Percentiles rank a stretch among this genome's conserved stretches.
Conservation (phyloP, 2,888 invertebrate genomes). For the Rhagium mordax region DNA sequence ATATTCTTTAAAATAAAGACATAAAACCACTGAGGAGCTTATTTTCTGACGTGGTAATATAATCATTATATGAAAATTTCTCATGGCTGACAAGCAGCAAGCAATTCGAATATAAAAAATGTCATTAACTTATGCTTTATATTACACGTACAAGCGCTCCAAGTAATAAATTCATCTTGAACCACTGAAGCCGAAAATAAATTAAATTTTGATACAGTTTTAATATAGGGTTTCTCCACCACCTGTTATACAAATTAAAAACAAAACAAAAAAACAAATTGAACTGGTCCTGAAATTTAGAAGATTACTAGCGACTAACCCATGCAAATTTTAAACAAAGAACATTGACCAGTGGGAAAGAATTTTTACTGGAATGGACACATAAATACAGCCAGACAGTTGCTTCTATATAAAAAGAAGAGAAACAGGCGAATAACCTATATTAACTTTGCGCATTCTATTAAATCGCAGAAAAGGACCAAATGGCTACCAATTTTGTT, state of each 20-base stretch:
- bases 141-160: constrained; percentile 38
- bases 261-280: constrained; percentile 37
- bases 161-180: constrained; percentile 48
- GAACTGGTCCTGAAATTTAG: constrained; percentile 25
- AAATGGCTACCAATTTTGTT: neutral
- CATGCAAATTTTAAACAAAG: constrained; percentile 41
- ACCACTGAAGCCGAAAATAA: constrained; percentile 54
- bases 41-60: constrained; percentile 34
- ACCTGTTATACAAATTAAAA: constrained; percentile 58
- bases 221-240: constrained; percentile 66
- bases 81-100: constrained; percentile 27
- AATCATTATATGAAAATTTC: constrained; percentile 39
- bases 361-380: constrained; percentile 26
- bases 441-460: neutral
- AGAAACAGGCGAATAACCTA: constrained; percentile 12
- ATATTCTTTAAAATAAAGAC: constrained; percentile 25
- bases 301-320: constrained; percentile 14
- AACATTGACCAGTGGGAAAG: constrained; percentile 15
- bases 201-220: constrained; percentile 66
- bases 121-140: constrained; percentile 43
- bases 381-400: constrained; percentile 12
- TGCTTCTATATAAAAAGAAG: constrained; percentile 15
- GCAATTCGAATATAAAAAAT: constrained; percentile 44
- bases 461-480: neutral
- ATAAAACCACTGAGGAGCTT: constrained; percentile 10